Percentiles rank a stretch among this genome's conserved stretches.
These are phyloP conservation scores for Edolisoma coerulescens DNA, from an alignment of 2,113 vertebrate species.

Conservation along the genomic window DNA sequence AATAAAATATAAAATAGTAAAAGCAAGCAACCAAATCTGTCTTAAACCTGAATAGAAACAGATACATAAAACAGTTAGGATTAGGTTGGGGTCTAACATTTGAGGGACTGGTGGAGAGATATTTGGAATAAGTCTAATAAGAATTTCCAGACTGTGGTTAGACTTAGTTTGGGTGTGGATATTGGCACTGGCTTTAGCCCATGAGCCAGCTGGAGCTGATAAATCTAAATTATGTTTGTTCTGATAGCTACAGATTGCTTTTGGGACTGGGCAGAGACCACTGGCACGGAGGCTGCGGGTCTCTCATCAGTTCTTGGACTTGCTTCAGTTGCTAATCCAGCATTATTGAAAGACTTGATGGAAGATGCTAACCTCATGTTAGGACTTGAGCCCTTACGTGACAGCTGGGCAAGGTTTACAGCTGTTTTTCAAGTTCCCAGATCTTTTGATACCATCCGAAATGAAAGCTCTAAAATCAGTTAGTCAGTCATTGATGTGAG, in stretches of 20 bases:
- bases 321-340: neutral
- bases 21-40: neutral
- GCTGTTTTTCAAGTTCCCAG: neutral
- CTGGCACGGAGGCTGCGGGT: neutral
- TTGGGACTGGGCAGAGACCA: neutral
- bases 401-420: neutral
- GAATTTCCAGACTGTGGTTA: neutral
- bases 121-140: neutral
- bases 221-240: neutral
- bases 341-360: neutral
- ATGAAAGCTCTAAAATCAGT: neutral
- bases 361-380: neutral
- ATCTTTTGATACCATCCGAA: neutral
- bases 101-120: neutral
- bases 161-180: neutral
- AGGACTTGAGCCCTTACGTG: neutral
- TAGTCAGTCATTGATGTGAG: neutral
- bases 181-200: neutral
- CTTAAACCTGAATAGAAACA: neutral
- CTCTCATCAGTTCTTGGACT: neutral
- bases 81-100: neutral
- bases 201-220: neutral
- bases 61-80: neutral
- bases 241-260: neutral
- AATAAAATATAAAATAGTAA: neutral